Conservation (phyloP, 2,113 vertebrate species). For the Istiophorus platypterus region DNA sequence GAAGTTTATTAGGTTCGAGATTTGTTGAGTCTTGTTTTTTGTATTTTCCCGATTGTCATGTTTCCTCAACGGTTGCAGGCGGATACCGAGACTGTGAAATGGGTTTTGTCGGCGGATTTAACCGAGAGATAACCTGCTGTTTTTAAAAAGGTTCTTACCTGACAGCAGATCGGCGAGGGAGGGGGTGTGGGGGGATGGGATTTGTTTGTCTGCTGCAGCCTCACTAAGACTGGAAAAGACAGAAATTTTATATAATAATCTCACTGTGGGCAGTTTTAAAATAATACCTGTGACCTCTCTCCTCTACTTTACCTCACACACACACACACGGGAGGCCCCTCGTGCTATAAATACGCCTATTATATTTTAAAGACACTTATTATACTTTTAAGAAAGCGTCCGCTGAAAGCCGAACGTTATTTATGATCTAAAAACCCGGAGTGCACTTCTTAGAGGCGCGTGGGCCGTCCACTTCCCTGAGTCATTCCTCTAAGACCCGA, state of each 20-base stretch:
- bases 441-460: constrained; percentile 28
- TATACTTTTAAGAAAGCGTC: not conserved
- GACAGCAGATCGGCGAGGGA: constrained; percentile 3
- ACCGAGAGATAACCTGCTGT: not conserved
- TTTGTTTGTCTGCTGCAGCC: constrained; percentile 12
- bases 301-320: not conserved
- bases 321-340: constrained; percentile 17
- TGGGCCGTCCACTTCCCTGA: constrained; percentile 35
- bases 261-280: constrained; percentile 5
- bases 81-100: not conserved
- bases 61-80: not conserved
- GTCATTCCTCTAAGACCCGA: constrained; percentile 32
- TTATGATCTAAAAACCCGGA: constrained; percentile 29
- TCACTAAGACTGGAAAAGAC: not conserved
- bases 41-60: not conserved
- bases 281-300: not conserved
- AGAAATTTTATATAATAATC: constrained; percentile 3
- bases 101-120: not conserved
- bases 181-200: not conserved
- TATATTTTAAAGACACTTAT: constrained; percentile 1
- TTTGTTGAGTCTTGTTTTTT: not conserved
- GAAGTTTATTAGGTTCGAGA: not conserved
- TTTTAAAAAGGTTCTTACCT: not conserved
- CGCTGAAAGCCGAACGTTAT: constrained; percentile 1
- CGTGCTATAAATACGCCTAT: not conserved